Evolutionary conservation across 2,888 invertebrate species (phyloP), one percentile per base, ranked within the genome.

Genomic region (Pyralis farinalis): DNA sequence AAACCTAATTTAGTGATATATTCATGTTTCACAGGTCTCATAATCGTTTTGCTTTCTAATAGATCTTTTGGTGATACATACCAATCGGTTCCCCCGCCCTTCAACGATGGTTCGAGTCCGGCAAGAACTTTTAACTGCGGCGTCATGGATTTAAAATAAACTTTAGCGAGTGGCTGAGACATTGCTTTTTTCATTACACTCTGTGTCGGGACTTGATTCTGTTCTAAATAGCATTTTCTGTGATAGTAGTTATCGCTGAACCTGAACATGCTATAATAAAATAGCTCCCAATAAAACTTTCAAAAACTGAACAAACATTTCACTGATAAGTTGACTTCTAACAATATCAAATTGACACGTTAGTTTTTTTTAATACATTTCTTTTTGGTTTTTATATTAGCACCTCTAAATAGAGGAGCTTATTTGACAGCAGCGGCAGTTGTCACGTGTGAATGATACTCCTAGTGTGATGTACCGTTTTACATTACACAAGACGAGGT

Each of bases 91-190:
- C 87, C 87, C 0, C 80, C 85, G 5, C 87, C 86, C 49, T 71
- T 71, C 58, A 87, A 55, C 0, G 68, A 63, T 0, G 88, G 88
- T 44, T 84, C 78, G 0, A 88, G 53, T 0, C 87, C 87, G 1
- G 85, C 86, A 0, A 85, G 55, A 1, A 71, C 58, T 51, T 79
- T 83, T 0, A 78, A 53, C 42, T 72, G 75, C 0, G 63, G 61
- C 6, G 51, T 62, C 88, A 87, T 86, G 0, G 76, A 76, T 37
- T 82, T 79, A 48, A 87, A 88, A 47, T 79, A 86, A 28, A 87
- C 68, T 6, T 68, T 60, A 0, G 87, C 87, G 1, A 88, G 68
- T 1, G 70, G 47, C 3, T 66, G 65, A 5, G 58, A 46, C 88
- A 88, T 86, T 43, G 62, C 79, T 0, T 72, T 57, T 40, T 57